Conservation (phyloP, 2,113 vertebrate species). For the Coreoperca whiteheadi region DNA sequence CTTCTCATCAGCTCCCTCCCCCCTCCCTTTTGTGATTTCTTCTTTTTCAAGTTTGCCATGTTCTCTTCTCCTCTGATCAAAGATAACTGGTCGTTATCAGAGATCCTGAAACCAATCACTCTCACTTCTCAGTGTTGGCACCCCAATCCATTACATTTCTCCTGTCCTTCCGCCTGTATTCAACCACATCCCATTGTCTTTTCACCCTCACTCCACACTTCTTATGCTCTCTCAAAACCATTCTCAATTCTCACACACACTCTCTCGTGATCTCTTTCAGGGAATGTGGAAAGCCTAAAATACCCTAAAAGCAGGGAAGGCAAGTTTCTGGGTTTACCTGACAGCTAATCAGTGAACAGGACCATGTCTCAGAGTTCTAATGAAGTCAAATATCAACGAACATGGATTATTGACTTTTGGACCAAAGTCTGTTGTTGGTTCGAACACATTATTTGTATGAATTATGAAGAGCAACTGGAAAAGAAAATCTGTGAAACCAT, state of each 20-base stretch:
- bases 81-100: constrained; percentile 56
- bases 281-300: constrained; percentile 7
- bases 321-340: not conserved
- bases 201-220: constrained; percentile 7
- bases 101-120: constrained; percentile 59
- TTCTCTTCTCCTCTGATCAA: constrained; percentile 51
- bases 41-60: constrained; percentile 24
- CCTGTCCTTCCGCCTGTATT: constrained; percentile 5
- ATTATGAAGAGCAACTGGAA: not conserved
- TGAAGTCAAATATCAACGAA: not conserved
- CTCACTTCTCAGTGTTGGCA: constrained; percentile 50
- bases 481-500: not conserved
- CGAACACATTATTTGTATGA: not conserved
- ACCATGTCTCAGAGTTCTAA: not conserved
- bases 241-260: not conserved
- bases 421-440: not conserved
- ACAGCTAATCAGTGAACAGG: not conserved
- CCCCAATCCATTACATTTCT: constrained; percentile 46
- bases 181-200: constrained; percentile 37
- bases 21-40: constrained; percentile 19
- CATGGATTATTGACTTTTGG: not conserved
- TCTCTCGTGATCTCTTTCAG: not conserved
- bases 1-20: constrained; percentile 12
- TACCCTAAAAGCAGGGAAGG: not conserved
- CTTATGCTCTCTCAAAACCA: not conserved